Evolutionary conservation across 1,140 invertebrate genomes (phyloP).

Genomic region (Aplysia californica): DNA sequence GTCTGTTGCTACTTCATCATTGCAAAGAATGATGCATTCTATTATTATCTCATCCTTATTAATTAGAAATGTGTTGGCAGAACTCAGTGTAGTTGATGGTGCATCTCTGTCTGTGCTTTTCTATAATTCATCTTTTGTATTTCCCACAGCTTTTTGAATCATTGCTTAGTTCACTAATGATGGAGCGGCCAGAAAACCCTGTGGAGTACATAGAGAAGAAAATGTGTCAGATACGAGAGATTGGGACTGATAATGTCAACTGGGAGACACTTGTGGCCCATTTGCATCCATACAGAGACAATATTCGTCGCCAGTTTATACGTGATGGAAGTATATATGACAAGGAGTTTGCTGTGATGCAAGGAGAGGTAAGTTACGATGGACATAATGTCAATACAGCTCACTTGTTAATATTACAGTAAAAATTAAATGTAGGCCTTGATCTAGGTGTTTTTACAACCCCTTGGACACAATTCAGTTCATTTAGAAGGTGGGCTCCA

Average conservation of each 20-base stretch:
- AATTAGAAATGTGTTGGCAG: neutral
- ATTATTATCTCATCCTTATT: no score
- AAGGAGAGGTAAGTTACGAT: conserved; percentile 20
- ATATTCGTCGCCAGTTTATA: conserved; percentile 43
- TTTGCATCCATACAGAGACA: conserved; percentile 61
- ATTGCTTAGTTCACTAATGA: conserved; percentile 59
- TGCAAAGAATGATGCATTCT: no score
- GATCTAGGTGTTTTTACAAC: neutral
- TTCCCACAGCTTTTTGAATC: conserved; percentile 62
- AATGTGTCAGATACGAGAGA: conserved; percentile 55
- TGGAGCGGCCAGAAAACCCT: conserved; percentile 63
- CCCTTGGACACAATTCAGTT: neutral
- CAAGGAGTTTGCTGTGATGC: conserved; percentile 50
- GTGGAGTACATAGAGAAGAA: conserved; percentile 58
- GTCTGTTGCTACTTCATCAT: no score
- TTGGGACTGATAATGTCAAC: conserved; percentile 61
- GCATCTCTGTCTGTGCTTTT: neutral
- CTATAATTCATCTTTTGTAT: neutral
- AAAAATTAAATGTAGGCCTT: no score
- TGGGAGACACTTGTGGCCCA: conserved; percentile 64
- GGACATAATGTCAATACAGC: no score
- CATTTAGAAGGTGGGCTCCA: neutral
- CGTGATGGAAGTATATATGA: conserved; percentile 60
- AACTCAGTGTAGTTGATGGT: neutral
- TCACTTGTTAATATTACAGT: no score